Base-by-base conservation (phyloP, 2,113 vertebrate species). In the Nesogale talazaci region DNA sequence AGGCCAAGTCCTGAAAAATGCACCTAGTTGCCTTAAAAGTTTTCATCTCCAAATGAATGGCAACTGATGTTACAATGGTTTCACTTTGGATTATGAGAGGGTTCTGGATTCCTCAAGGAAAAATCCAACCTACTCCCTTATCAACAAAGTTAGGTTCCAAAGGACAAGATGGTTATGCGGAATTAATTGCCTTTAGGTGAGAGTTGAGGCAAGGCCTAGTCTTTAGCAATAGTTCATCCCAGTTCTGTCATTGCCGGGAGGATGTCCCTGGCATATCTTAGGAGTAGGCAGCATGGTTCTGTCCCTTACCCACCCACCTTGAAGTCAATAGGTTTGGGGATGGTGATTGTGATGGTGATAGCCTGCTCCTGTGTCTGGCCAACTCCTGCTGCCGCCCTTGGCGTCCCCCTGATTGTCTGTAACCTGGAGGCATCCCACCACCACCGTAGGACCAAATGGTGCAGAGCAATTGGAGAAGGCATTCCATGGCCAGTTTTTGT, bases 11-110 rank as follows among this genome's bases (percentile, higher is more conserved):
- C 29, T 84, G 46, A 81, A 63, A 86, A 79, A 57, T 59, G 27
- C 3, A 78, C 59, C 75, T 34, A 25, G 12, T 80, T 88, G 10
- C 46, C 83, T 59, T 38, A 65, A 93, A 86, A 6, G 25, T 90
- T 63, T 92, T 34, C 2, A 72, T 22, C 25, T 84, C 82, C 76
- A 82, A 91, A 92, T 82, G 23, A 82, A 96, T n/a, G 29, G 27
- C 3, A 82, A 75, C 84, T 67, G 16, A 83, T 72, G n/a, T 46
- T 78, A 80, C 12, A n/a, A n/a, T 74, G 75, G 31, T 25, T 86
- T 86, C 16, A 42, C 3, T 61, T 79, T 31, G 11, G 9, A 82
- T 52, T 72, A 63, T 36, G 59, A 85, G 70, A 81, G 42, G 63
- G 79, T 74, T 77, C 84, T 70, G 38, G 61, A 86, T 4, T 65